Evolutionary conservation across 2,888 invertebrate genomes (phyloP), one percentile per base, ranked within the genome.

Genomic region (Lordiphosa fenestrarum): DNA sequence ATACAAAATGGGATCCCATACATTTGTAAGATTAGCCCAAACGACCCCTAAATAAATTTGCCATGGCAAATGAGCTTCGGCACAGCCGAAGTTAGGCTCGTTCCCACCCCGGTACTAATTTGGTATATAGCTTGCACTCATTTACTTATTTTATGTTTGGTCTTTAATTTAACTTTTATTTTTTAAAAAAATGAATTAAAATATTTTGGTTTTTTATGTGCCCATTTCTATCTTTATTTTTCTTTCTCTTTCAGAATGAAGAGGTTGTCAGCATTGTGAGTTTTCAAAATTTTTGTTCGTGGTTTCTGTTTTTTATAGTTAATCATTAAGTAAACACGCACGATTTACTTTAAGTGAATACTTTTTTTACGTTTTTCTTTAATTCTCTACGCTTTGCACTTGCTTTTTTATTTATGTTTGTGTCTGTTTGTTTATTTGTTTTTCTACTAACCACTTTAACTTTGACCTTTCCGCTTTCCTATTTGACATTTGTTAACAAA

Each of bases 221-320:
- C 66, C 76, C 61, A 58, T 69, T 73, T 67, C 72, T 73, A 69
- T 30, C 66, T 73, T 81, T 69, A 15, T 15, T 75, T 72, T 72
- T 74, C 80, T 71, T 78, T 82, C 73, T 84, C 53, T 88, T 88
- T 88, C 88, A 88, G 88, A 88, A 87, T 86, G 88, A 87, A 84
- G 66, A 89, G 88, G 88, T 88, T 88, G 89, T 87, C 85, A 88
- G 88, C 88, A 88, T 88, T 77, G 88, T 88, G 88, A 88, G 88
- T 89, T 85, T 56, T 65, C 76, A 70, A 73, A 72, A 59, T 66
- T 66, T 71, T 76, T 54, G 47, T 70, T 71, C 69, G 44, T 66
- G 61, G 53, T 61, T 59, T 42, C 44, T 50, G 41, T 42, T 57
- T 60, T 63, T 59, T 41, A 12, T 59, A 47, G 38, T 30, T n/a